Evolutionary conservation across 2,113 vertebrate genomes (phyloP), one percentile per base, ranked within the genome.

Genomic region (Neoarius graeffei): DNA sequence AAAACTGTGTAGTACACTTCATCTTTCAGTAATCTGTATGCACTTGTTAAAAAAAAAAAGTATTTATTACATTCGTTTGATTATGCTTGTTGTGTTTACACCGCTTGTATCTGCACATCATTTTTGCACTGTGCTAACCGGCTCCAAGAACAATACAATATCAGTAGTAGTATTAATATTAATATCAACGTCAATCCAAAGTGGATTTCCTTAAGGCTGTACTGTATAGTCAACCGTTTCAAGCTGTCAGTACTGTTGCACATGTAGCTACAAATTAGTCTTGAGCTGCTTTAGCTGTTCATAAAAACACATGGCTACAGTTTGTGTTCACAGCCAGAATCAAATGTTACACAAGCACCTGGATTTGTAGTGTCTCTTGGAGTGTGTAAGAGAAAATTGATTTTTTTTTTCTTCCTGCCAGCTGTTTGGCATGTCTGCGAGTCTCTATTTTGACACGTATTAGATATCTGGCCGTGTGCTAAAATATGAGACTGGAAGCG

Each of bases 361-460:
- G 80, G 57, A 35, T 23, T 62, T 62, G 27, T 56, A 59, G 27
- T 30, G 54, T 62, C 57, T 59, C 56, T 60, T 60, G 27, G 7
- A 80, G 76, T 52, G 56, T 1, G 4, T 52, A 56, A 30, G 52
- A 52, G 14, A 80, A 54, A 80, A 80, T 0, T 1, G 8, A 74
- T 74, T 3, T 48, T 52, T 25, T 50, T 8, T 77, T n/a, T 19
- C 3, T 19, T 1, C 52, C n/a, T 19, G 50, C 76, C 50, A 79
- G 76, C 76, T 76, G 73, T 76, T 52, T 50, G 19, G 48, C 73
- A 25, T 4, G 9, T 76, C 42, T 77, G 48, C 3, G 20, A 54
- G 20, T 13, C 23, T 54, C 23, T 80, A 56, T 81, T 81, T 81
- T 59, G 27, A 59, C 79, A 59, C 79, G 42, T 81, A 17, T 81